Evolutionary conservation across 2,113 vertebrate species (phyloP).

Genomic region (Vulpes lagopus): DNA sequence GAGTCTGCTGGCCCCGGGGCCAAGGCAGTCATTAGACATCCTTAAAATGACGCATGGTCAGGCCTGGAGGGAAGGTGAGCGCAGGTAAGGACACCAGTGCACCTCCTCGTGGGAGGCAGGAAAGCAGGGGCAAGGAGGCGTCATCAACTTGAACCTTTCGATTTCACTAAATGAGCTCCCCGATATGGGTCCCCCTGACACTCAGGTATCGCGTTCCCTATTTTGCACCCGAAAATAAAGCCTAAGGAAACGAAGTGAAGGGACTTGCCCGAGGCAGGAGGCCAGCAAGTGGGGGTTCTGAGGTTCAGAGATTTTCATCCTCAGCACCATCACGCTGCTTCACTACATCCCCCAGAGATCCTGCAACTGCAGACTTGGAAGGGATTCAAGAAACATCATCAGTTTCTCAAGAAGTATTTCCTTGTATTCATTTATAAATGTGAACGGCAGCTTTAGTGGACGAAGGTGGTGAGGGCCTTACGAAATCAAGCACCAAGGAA

Average conservation of each 20-base stretch:
- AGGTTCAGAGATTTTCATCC: not conserved
- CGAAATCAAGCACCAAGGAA: not conserved
- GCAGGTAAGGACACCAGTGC: not conserved
- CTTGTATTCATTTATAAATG: not conserved
- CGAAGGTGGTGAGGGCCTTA: rapidly evolving
- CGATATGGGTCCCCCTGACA: not conserved
- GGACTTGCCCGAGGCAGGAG: not conserved
- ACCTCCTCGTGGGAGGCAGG: not conserved
- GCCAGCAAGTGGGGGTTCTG: not conserved
- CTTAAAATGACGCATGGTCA: not conserved
- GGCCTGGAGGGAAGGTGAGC: rapidly evolving
- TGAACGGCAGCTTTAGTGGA: rapidly evolving
- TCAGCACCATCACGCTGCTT: not conserved
- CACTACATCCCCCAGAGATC: not conserved
- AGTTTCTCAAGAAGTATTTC: not conserved
- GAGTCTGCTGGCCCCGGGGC: not conserved
- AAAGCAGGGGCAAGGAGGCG: rapidly evolving
- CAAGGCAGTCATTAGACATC: rapidly evolving
- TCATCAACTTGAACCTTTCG: not conserved
- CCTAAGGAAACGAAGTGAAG: not conserved
- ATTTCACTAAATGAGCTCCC: not conserved
- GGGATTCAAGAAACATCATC: not conserved
- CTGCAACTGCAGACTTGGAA: not conserved
- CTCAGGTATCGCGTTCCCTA: not conserved
- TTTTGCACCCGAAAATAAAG: not conserved